Percentiles rank a stretch among this genome's conserved stretches.
Conservation (phyloP, 2,113 vertebrate species). For the Tenebrosternarchus preto region DNA sequence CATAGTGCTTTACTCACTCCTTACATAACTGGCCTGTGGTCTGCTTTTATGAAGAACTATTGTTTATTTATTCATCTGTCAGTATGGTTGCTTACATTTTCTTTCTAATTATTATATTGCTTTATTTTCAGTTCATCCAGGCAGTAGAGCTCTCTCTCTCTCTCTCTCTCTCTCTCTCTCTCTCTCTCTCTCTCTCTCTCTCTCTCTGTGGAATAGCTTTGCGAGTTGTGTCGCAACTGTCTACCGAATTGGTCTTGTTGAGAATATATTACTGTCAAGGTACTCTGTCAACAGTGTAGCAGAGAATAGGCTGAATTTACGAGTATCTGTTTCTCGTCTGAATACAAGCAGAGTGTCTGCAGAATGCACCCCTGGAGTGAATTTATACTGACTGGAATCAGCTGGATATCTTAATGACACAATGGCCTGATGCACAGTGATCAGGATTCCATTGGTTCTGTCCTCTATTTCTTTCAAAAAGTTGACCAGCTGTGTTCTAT, state of each 20-base stretch:
- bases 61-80: conserved; percentile 6
- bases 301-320: background rate
- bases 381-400: background rate
- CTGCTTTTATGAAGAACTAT: conserved; percentile 10
- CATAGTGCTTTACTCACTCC: background rate
- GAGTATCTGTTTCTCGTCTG: background rate
- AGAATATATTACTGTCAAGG: background rate
- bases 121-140: background rate
- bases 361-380: too few species aligned
- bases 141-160: background rate
- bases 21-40: background rate
- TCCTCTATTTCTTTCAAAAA: conserved; percentile 43
- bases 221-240: too few species aligned
- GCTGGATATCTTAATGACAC: background rate
- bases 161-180: too few species aligned
- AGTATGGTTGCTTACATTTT: background rate
- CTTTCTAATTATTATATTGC: background rate
- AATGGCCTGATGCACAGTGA: background rate
- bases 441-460: background rate
- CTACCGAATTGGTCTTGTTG: background rate
- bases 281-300: conserved; percentile 10
- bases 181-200: too few species aligned
- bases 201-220: too few species aligned
- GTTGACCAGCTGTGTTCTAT: conserved; percentile 56
- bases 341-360: too few species aligned